Conservation (phyloP, 2,888 invertebrate species). For the Temnothorax ravouxi region DNA sequence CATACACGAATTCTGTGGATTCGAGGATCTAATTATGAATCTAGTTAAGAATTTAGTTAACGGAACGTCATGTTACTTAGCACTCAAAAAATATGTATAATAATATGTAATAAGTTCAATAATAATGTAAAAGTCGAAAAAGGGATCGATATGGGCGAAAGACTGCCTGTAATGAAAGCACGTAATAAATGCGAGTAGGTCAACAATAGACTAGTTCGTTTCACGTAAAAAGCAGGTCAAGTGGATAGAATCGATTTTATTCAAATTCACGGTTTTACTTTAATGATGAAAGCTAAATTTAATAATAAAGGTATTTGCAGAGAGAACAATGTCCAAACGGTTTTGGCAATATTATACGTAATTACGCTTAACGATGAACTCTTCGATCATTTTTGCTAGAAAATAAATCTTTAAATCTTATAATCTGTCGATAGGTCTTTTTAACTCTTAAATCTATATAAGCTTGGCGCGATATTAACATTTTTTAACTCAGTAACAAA, state of each 20-base stretch:
- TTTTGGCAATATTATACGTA: neutral
- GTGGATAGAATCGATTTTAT: constrained; percentile 70
- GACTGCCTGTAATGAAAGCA: neutral
- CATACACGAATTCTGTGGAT: neutral
- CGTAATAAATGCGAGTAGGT: constrained; percentile 12
- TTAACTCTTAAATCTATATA: neutral
- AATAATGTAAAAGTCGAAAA: constrained; percentile 15
- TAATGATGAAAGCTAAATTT: constrained; percentile 18
- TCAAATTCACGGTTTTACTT: constrained; percentile 40
- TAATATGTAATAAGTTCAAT: neutral
- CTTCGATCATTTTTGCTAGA: neutral
- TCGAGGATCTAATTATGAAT: neutral
- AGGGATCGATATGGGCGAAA: neutral
- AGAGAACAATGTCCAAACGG: neutral
- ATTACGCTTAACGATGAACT: neutral
- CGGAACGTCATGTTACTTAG: neutral
- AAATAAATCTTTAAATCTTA: neutral
- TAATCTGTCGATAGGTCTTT: neutral
- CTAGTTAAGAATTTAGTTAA: neutral
- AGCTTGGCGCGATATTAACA: neutral
- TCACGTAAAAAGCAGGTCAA: constrained; percentile 68
- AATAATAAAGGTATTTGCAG: constrained; percentile 28
- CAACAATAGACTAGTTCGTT: constrained; percentile 26
- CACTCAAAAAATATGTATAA: neutral
- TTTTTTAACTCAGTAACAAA: neutral